These are phyloP conservation scores for Pseudochaenichthys georgianus DNA, from an alignment of 2,797 vertebrate species.

Conservation along the genomic window DNA sequence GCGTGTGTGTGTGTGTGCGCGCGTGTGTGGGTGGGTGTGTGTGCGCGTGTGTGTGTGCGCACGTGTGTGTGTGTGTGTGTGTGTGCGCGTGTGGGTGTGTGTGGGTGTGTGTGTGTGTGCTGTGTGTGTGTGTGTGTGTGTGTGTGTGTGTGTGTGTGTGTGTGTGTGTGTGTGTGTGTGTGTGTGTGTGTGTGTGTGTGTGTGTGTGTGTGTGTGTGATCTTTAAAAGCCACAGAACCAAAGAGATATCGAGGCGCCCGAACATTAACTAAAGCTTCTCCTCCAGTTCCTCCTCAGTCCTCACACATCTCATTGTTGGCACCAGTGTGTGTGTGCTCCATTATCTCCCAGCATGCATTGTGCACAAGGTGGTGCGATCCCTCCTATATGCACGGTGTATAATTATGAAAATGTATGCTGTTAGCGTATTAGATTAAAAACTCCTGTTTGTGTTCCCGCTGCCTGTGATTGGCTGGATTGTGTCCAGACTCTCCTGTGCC, in stretches of 20 bases:
- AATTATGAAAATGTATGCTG: background rate
- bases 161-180: no score
- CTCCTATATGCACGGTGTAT: background rate
- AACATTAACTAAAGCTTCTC: slow-evolving; percentile 35
- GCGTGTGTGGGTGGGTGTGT: no score
- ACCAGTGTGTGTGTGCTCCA: background rate
- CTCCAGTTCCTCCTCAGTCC: slow-evolving; percentile 18
- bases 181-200: no score
- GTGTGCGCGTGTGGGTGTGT: no score
- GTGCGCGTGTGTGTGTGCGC: no score
- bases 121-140: no score
- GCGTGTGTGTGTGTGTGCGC: no score
- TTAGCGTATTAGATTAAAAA: slow-evolving; percentile 13
- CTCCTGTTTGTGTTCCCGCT: slow-evolving; percentile 9
- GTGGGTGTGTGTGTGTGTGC: no score
- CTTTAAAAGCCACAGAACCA: slow-evolving; percentile 41
- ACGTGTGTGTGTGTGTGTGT: no score
- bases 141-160: no score
- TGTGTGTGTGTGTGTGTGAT: slow-evolving; percentile 39
- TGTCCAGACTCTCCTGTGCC: slow-evolving; percentile 22
- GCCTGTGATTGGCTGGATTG: slow-evolving; percentile 19
- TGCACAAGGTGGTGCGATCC: background rate
- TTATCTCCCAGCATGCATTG: background rate
- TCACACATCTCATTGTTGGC: background rate
- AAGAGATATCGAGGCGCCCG: slow-evolving; percentile 47